These are phyloP conservation scores for Cheracebus regulus DNA, from an alignment of 2,797 vertebrate species.

Conservation along the genomic window DNA sequence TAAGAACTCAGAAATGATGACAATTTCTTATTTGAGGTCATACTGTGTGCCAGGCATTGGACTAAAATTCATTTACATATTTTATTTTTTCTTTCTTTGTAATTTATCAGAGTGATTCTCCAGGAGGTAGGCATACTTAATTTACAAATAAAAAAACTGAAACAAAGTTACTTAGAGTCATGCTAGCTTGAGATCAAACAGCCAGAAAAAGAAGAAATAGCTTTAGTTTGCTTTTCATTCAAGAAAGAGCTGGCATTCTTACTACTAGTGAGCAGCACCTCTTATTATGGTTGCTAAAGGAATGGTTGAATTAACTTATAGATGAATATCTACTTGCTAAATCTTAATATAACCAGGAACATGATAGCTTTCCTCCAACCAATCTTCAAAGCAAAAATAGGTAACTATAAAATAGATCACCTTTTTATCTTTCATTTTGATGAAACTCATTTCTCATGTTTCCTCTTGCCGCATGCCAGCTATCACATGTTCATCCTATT, in stretches of 20 bases:
- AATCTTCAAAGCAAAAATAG: not conserved
- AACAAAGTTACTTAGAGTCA: not conserved
- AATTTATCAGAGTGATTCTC: not conserved
- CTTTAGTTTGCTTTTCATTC: not conserved
- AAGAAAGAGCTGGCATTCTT: not conserved
- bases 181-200: not conserved
- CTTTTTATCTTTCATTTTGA: not conserved
- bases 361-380: not conserved
- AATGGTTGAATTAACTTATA: not conserved
- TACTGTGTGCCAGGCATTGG: not conserved
- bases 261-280: not conserved
- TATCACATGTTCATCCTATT: not conserved
- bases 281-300: not conserved
- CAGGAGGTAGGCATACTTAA: not conserved
- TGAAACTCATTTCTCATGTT: conserved; percentile 25
- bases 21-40: not conserved
- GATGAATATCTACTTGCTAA: not conserved
- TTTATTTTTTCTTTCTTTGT: not conserved
- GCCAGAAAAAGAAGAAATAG: not conserved
- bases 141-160: not conserved
- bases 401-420: not conserved
- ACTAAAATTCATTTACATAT: not conserved
- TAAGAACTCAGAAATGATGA: not conserved
- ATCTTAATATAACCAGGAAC: not conserved
- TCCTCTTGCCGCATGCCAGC: not conserved